These are phyloP conservation scores for Andrena fulva DNA, from an alignment of 2,888 invertebrate species.

Conservation along the genomic window DNA sequence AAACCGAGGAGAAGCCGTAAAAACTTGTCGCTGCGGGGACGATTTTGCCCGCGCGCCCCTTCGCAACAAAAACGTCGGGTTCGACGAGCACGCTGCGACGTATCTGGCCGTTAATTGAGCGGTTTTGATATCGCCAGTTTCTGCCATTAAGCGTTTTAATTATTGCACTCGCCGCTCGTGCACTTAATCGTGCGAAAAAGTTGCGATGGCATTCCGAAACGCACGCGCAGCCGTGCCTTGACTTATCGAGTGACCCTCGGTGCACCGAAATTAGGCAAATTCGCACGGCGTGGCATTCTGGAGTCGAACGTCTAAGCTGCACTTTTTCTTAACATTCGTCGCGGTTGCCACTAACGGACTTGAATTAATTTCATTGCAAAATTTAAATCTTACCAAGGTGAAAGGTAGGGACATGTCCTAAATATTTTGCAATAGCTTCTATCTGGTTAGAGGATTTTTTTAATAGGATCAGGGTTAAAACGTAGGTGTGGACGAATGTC, in stretches of 20 bases:
- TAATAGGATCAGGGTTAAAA: too few species aligned
- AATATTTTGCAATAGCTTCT: too few species aligned
- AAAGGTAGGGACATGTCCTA: too few species aligned
- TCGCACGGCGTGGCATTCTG: background rate
- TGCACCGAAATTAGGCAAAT: background rate
- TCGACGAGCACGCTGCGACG: background rate
- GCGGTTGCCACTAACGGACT: too few species aligned
- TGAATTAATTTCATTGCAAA: too few species aligned
- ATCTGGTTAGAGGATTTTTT: too few species aligned
- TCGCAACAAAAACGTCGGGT: constrained; percentile 17
- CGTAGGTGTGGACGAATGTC: too few species aligned
- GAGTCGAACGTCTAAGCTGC: too few species aligned
- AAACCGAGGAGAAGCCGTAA: constrained; percentile 52
- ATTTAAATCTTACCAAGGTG: too few species aligned
- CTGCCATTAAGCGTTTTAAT: constrained; percentile 13
- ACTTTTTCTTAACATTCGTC: too few species aligned
- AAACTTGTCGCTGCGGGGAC: constrained; percentile 46
- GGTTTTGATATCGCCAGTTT: constrained; percentile 7
- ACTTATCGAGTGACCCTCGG: background rate
- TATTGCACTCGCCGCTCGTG: background rate
- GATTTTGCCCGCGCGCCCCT: constrained; percentile 26
- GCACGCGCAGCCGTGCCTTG: background rate
- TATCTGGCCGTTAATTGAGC: constrained; percentile 25
- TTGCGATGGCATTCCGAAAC: background rate
- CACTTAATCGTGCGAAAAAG: background rate